These are phyloP conservation scores for Galleria mellonella DNA, from an alignment of 1,140 invertebrate genomes.

Conservation along the genomic window DNA sequence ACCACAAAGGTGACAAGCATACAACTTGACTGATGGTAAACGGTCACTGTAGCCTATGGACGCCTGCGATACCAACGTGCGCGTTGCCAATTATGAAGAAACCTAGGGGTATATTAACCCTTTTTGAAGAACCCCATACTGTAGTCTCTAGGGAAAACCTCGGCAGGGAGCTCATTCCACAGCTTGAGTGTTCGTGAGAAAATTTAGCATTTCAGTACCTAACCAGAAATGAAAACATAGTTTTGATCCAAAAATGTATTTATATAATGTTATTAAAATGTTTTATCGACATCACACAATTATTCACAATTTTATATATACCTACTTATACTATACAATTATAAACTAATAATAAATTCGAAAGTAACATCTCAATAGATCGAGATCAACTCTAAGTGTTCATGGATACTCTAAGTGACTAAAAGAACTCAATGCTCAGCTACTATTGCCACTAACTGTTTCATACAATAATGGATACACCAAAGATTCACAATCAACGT, in stretches of 20 bases:
- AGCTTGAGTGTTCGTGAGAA: too few species aligned
- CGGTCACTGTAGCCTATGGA: too few species aligned
- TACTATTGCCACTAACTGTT: background rate
- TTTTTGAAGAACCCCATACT: too few species aligned
- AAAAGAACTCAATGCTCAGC: background rate
- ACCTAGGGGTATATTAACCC: too few species aligned
- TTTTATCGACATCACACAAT: conserved; percentile 64
- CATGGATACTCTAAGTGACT: conserved; percentile 6
- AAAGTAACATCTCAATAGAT: conserved; percentile 55
- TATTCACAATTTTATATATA: conserved; percentile 58
- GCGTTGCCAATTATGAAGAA: too few species aligned
- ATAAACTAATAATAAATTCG: conserved; percentile 67
- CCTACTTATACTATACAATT: conserved; percentile 43
- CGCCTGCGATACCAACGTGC: too few species aligned
- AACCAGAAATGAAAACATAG: background rate
- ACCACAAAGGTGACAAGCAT: too few species aligned
- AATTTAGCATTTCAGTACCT: too few species aligned
- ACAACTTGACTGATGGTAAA: too few species aligned
- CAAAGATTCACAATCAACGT: conserved; percentile 16
- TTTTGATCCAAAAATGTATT: conserved; percentile 65
- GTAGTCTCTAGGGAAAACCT: too few species aligned
- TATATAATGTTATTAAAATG: conserved; percentile 59
- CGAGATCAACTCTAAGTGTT: conserved; percentile 20
- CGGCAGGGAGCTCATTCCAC: too few species aligned
- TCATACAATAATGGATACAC: conserved; percentile 10